Percentiles rank a stretch among this genome's conserved stretches.
Evolutionary conservation across 2,113 vertebrate genomes (phyloP).

Genomic region (Gymnarchus niloticus): DNA sequence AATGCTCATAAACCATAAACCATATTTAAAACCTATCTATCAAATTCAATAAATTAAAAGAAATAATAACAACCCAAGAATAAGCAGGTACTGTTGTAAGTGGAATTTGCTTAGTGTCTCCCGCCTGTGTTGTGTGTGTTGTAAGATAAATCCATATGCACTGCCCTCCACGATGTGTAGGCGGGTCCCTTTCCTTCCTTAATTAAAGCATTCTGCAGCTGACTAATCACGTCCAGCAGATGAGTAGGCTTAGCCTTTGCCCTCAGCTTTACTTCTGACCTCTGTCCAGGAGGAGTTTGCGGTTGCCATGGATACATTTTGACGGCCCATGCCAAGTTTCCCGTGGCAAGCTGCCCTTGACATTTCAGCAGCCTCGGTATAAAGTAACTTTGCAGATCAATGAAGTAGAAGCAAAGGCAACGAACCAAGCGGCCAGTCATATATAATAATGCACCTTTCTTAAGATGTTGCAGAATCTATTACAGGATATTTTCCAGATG

Average conservation of each 20-base stretch:
- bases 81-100: not conserved
- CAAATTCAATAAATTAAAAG: not conserved
- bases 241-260: not conserved
- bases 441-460: not conserved
- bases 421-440: not conserved
- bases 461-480: not conserved
- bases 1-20: not conserved
- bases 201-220: constrained; percentile 11
- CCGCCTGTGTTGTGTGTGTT: not conserved
- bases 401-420: not conserved
- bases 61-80: not conserved
- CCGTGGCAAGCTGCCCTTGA: not conserved
- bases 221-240: not conserved
- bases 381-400: not conserved
- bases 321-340: not conserved
- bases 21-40: not conserved
- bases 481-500: not conserved
- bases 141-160: not conserved
- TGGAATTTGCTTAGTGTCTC: not conserved
- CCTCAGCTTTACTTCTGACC: not conserved
- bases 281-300: not conserved
- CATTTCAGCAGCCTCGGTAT: not conserved
- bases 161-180: constrained; percentile 2
- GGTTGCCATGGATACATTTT: not conserved
- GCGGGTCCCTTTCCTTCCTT: not conserved